These are phyloP conservation scores for Reinhardtius hippoglossoides DNA, from an alignment of 2,113 vertebrate genomes.

Conservation along the genomic window DNA sequence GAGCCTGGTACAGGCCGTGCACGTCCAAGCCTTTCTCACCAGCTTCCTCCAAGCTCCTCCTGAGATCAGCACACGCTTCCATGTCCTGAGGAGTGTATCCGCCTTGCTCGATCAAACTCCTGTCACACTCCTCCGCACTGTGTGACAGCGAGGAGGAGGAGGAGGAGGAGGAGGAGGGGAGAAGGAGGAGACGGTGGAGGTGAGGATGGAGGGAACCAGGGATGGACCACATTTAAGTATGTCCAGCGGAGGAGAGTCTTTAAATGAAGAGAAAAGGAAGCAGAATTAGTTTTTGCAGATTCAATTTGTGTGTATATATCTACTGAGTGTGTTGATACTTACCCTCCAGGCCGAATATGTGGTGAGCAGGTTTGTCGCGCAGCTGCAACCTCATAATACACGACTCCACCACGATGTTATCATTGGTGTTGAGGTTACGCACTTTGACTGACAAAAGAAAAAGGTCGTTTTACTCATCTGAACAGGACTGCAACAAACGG, in stretches of 20 bases:
- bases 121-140: slow-evolving; percentile 49
- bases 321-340: background rate
- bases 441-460: slow-evolving; percentile 78
- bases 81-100: slow-evolving; percentile 82
- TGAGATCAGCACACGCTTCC: slow-evolving; percentile 77
- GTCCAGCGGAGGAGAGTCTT: slow-evolving; percentile 80
- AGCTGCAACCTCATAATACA: slow-evolving; percentile 89
- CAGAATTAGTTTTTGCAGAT: background rate
- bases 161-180: background rate
- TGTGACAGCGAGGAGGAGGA: slow-evolving; percentile 74
- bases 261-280: background rate
- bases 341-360: slow-evolving; percentile 80
- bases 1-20: slow-evolving; percentile 73
- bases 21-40: slow-evolving; percentile 84
- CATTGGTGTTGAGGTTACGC: slow-evolving; percentile 89
- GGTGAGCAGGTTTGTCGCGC: slow-evolving; percentile 74
- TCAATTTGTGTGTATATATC: background rate
- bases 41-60: slow-evolving; percentile 72
- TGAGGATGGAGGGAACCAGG: slow-evolving; percentile 85
- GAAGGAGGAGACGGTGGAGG: slow-evolving; percentile 66
- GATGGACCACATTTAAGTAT: slow-evolving; percentile 68
- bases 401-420: slow-evolving; percentile 94
- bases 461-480: background rate
- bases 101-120: slow-evolving; percentile 52
- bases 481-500: rapidly evolving